Base-by-base conservation (phyloP, 92 coral and sea anemone genomes). In the Phymanthus crucifer region DNA sequence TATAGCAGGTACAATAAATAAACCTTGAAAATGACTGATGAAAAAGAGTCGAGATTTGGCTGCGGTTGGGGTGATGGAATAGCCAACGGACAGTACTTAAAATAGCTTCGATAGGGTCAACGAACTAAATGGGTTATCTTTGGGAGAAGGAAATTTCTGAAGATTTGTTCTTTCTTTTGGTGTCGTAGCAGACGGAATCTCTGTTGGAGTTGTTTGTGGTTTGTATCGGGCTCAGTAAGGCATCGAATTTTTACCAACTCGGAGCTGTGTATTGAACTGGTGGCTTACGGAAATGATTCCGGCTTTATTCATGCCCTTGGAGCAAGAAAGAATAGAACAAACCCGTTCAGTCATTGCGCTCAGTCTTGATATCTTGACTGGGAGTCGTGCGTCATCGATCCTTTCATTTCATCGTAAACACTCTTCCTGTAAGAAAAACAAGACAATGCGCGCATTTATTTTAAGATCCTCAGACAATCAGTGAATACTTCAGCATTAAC, bases 201-300 rank as follows among this genome's bases (percentile, higher is more conserved):
- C 68, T 61, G 68, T 61, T 61, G 68, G 68, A 61, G 68, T 17
- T 29, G 14, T 61, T 61, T 61, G 68, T 61, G 68, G 68, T 12
- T 61, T 61, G 3, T 27, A 27, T n/a, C 33, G 29, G 34, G 68
- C 68, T 2, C 32, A 24, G 35, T 61, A 0, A 54, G 64, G 26
- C 10, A 6, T 54, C 26, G 8, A 19, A 19, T 54, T 54, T 61
- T 61, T 61, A 61, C 68, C 68, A 61, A 61, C 68, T 61, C 68
- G 68, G 68, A 19, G 64, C 26, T 61, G 34, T 61, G 4, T 27
- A 12, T 26, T 24, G 11, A 54, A 10, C 64, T 54, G 64, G 64
- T 54, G 68, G 68, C 68, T 17, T 24, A 10, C 35, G 68, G 68
- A 61, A 61, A 61, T 11, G 14, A 61, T 24, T 16, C 29, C 26